Percentiles rank a stretch among this genome's conserved stretches.
phyloP scores from a whole-genome alignment of 2,888 invertebrate genomes.

The Parnassius glacialis region DNA sequence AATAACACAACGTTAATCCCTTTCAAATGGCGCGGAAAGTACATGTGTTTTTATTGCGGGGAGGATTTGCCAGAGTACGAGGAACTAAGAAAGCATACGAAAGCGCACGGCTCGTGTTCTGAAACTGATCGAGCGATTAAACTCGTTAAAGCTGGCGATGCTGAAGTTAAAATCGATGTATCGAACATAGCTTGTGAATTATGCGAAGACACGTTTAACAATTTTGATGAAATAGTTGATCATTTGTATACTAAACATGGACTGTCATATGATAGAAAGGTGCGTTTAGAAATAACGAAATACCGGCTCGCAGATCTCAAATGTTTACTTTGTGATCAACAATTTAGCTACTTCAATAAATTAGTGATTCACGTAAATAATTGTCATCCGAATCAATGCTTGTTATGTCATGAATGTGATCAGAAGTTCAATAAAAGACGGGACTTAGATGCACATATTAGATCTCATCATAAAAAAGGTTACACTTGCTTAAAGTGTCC shows the following conservation, averaged over 20 bases:
- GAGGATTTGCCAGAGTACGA: slow-evolving; percentile 44
- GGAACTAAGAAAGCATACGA: slow-evolving; percentile 52
- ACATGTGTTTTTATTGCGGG: slow-evolving; percentile 66
- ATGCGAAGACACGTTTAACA: slow-evolving; percentile 43
- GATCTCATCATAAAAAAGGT: slow-evolving; percentile 48
- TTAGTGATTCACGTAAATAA: slow-evolving; percentile 57
- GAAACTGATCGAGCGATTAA: slow-evolving; percentile 51
- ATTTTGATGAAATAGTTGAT: slow-evolving; percentile 41
- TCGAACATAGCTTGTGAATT: slow-evolving; percentile 56
- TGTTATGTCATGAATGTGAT: slow-evolving; percentile 50
- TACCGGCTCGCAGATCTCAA: slow-evolving; percentile 57
- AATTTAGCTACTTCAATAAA: slow-evolving; percentile 47
- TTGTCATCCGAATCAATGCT: slow-evolving; percentile 46
- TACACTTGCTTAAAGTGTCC: slow-evolving; percentile 54
- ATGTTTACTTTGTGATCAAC: slow-evolving; percentile 53
- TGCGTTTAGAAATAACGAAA: slow-evolving; percentile 43
- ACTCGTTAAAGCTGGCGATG: slow-evolving; percentile 52
- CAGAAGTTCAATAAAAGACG: slow-evolving; percentile 55
- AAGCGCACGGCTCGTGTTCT: slow-evolving; percentile 51
- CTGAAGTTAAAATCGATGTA: slow-evolving; percentile 65
- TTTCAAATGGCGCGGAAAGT: slow-evolving; percentile 67
- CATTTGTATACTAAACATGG: slow-evolving; percentile 55
- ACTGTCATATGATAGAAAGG: slow-evolving; percentile 46
- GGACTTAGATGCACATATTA: slow-evolving; percentile 52
- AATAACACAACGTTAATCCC: slow-evolving; percentile 67